Conservation (phyloP, 1,140 invertebrate genomes). For the Philotrypesis tridentata region DNA sequence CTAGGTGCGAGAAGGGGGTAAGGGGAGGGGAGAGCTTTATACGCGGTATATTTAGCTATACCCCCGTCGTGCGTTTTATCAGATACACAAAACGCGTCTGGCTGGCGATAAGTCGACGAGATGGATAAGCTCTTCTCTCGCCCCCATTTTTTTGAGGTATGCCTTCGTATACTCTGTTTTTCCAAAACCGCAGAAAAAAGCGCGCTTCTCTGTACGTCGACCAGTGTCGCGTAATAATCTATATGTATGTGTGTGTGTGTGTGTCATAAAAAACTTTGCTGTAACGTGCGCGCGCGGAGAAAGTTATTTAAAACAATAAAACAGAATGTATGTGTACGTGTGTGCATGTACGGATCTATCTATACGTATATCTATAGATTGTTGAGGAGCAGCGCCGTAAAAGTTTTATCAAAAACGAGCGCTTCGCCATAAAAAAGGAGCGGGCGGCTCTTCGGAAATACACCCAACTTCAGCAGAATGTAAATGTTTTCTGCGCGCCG, state of each 20-base stretch:
- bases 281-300: background rate
- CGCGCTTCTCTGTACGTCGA: no score
- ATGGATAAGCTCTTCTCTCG: conserved; percentile 4
- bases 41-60: conserved; percentile 1
- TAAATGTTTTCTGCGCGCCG: background rate
- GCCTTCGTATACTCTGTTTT: no score
- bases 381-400: background rate
- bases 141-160: background rate
- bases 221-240: no score
- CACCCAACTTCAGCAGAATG: background rate
- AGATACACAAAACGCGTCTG: conserved; percentile 17
- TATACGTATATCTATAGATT: no score
- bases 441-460: background rate
- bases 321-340: background rate
- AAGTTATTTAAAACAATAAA: background rate
- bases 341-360: background rate
- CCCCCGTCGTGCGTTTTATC: background rate
- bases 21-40: background rate
- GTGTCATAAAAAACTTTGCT: background rate
- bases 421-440: no score
- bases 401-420: background rate
- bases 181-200: no score
- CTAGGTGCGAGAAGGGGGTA: conserved; percentile 25
- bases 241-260: no score
- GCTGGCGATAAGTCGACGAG: background rate